Evolutionary conservation across 2,888 invertebrate species (phyloP).

Genomic region (Monochamus alternatus): DNA sequence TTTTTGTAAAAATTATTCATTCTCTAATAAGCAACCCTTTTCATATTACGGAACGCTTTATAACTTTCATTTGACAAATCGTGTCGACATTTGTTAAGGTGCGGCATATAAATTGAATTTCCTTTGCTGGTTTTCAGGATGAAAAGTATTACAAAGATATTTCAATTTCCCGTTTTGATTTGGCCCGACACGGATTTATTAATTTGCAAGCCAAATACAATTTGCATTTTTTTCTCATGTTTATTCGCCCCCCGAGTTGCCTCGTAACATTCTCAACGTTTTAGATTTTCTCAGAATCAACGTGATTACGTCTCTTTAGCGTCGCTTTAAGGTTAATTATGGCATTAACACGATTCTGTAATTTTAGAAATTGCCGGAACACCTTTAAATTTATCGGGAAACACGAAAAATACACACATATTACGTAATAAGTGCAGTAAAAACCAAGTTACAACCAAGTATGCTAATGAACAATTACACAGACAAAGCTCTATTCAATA

Average conservation of each 20-base stretch:
- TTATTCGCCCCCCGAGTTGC: not conserved
- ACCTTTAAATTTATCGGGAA: too few relatives aligned
- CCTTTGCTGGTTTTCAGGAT: not conserved
- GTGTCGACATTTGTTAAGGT: not conserved
- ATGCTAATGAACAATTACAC: too few relatives aligned
- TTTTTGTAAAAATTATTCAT: too few relatives aligned
- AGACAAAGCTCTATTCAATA: too few relatives aligned
- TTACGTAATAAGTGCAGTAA: too few relatives aligned
- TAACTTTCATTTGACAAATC: not conserved
- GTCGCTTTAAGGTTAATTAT: too few relatives aligned
- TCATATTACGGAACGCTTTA: not conserved
- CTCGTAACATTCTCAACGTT: not conserved
- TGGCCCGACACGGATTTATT: not conserved
- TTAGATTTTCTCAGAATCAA: not conserved
- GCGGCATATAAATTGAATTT: not conserved
- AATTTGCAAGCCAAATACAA: not conserved
- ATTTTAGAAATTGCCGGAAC: too few relatives aligned
- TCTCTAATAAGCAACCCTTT: too few relatives aligned
- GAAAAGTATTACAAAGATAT: not conserved
- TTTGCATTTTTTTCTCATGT: not conserved
- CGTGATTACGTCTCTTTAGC: too few relatives aligned
- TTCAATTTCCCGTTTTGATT: not conserved
- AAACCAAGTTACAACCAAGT: too few relatives aligned
- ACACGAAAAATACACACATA: too few relatives aligned
- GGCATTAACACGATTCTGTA: too few relatives aligned